Evolutionary conservation across 2,113 vertebrate genomes (phyloP), one percentile per base, ranked within the genome.

Genomic region (Bubo scandiacus): DNA sequence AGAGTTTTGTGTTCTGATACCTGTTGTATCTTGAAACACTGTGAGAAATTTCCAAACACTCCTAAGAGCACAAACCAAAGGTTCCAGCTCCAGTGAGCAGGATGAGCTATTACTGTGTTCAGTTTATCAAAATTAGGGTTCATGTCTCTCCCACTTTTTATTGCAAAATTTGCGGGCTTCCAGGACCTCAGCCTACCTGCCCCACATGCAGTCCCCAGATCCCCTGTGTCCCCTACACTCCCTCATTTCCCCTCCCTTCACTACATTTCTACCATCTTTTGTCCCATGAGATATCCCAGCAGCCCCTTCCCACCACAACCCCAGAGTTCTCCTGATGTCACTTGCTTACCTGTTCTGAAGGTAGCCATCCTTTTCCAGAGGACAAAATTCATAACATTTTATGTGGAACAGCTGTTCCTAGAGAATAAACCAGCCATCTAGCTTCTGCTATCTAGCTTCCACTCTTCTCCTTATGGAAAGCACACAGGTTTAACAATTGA

Each of bases 271-370:
- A 26, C 13, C 3, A 13, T 66, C 8, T 78, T 68, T 66, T 40
- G 12, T 80, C 54, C 49, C 26, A 14, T 11, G 30, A 26, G 10
- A 38, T 80, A 61, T 6, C 14, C 14, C 40, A 65, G 23, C 6
- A 88, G 5, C 17, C 22, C 7, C 15, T 87, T 68, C 59, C 42
- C 58, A 78, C 19, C 3, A 2, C 66, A 67, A 2, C 29, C 29
- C n/a, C 29, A 32, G 22, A 90, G 32, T n/a, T 65, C 20, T 68
- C 49, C 67, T 0, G 0, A 6, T 36, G 36, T 12, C 12, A 5
- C 27, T 71, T 70, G 17, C 29, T 27, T 81, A n/a, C 12, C 7
- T 74, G 71, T 84, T 86, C n/a, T 4, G 1, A 71, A 83, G 23
- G 9, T 25, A 81, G 47, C 2, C 6, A 34, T 45, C 55, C 32